Percentiles rank a stretch among this genome's conserved stretches.
Evolutionary conservation across 2,113 vertebrate species (phyloP).

Genomic region (Talpa occidentalis): DNA sequence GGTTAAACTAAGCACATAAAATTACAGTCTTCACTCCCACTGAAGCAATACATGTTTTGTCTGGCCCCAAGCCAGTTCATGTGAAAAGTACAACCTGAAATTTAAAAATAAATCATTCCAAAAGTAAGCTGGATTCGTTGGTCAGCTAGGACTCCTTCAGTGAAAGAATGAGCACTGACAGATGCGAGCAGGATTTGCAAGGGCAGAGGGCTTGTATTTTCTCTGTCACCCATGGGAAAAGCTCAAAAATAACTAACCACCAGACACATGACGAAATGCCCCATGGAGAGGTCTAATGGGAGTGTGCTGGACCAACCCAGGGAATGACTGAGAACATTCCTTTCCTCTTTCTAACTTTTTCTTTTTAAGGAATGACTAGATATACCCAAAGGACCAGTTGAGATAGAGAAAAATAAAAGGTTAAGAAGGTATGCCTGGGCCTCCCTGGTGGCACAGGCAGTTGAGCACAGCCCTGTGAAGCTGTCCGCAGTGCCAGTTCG

Average conservation of each 20-base stretch:
- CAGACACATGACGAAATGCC: constrained; percentile 16
- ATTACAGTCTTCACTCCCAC: background rate
- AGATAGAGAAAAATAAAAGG: constrained; percentile 42
- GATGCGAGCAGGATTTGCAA: background rate
- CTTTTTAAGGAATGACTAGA: constrained; percentile 36
- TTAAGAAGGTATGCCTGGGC: constrained; percentile 55
- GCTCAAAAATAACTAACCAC: background rate
- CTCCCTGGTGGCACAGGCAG: no score
- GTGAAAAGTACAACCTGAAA: constrained; percentile 2
- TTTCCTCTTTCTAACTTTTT: constrained; percentile 47
- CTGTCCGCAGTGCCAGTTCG: no score
- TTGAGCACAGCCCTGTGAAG: no score
- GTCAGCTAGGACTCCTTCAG: background rate
- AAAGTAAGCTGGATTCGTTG: background rate
- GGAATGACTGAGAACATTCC: constrained; percentile 30
- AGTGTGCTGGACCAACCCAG: constrained; percentile 17
- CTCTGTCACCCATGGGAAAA: background rate
- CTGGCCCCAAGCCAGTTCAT: background rate
- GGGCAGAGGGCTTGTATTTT: background rate
- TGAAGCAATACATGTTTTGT: background rate
- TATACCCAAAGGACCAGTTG: constrained; percentile 18
- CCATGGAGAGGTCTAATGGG: background rate
- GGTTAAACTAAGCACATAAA: background rate
- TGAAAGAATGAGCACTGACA: background rate
- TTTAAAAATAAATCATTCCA: constrained; percentile 1